phyloP scores from a whole-genome alignment of 2,797 vertebrate species.

The Tragopan temminckii region DNA sequence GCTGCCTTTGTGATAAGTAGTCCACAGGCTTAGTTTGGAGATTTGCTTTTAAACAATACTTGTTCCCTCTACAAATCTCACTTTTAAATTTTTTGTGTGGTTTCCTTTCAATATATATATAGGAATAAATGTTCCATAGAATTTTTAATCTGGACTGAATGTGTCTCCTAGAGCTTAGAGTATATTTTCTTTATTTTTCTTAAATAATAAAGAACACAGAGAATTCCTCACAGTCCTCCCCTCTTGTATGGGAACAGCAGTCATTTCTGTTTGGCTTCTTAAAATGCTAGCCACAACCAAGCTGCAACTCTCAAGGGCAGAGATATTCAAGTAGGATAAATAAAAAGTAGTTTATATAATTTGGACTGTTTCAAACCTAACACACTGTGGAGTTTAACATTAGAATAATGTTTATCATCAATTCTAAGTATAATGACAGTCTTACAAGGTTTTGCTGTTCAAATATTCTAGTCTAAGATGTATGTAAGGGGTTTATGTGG shows the following conservation, averaged over 20 bases:
- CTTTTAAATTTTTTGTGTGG: not conserved
- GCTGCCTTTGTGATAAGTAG: not conserved
- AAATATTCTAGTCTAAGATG: accelerated
- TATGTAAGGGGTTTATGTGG: not conserved
- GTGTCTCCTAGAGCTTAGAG: not conserved
- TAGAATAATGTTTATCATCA: not conserved
- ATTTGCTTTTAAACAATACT: not conserved
- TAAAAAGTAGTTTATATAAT: not conserved
- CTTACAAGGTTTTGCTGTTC: not conserved
- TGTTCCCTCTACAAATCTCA: not conserved
- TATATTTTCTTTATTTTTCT: not conserved
- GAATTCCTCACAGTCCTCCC: not conserved
- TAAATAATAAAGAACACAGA: not conserved
- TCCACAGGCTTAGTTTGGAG: not conserved
- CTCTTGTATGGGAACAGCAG: not conserved
- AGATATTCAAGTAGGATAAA: not conserved
- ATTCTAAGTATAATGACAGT: not conserved
- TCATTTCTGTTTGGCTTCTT: not conserved
- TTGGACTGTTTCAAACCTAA: not conserved
- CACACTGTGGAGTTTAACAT: not conserved
- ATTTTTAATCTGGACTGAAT: not conserved
- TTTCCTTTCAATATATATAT: not conserved
- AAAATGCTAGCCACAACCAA: not conserved
- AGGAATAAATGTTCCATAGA: not conserved
- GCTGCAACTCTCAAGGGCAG: not conserved